These are phyloP conservation scores for Paedocypris sp. DNA, from an alignment of 2,113 vertebrate species.

Conservation along the genomic window DNA sequence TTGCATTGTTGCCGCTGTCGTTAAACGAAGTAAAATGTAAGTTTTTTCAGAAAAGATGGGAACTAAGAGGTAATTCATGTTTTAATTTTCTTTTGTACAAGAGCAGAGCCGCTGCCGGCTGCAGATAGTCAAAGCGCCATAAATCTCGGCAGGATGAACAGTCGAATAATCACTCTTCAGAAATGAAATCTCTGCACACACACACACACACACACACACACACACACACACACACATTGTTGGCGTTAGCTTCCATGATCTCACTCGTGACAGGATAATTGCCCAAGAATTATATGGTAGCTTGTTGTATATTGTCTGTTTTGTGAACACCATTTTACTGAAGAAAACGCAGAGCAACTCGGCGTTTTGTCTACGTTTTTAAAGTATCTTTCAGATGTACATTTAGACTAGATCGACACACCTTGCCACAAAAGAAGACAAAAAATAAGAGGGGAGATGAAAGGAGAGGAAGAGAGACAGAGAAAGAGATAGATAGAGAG, in stretches of 20 bases:
- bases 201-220: slow-evolving; percentile 51
- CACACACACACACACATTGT: slow-evolving; percentile 6
- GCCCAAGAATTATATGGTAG: neutral
- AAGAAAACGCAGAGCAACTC: slow-evolving; percentile 1
- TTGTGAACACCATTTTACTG: neutral
- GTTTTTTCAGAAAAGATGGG: slow-evolving; percentile 62
- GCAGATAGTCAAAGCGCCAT: slow-evolving; percentile 91
- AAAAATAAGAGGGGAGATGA: no score
- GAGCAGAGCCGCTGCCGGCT: slow-evolving; percentile 91
- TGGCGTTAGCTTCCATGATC: neutral
- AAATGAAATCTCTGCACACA: slow-evolving; percentile 98
- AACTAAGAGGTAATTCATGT: slow-evolving; percentile 97
- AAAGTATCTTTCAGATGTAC: no score
- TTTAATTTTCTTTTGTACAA: slow-evolving; percentile 98
- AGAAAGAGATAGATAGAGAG: no score
- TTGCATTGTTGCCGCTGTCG: no score
- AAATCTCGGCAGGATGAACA: slow-evolving; percentile 96
- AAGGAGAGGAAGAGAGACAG: no score
- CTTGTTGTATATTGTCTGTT: neutral
- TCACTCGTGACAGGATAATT: slow-evolving; percentile 21
- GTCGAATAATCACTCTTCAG: slow-evolving; percentile 96
- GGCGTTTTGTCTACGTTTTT: no score
- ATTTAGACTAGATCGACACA: no score
- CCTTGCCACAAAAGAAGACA: no score
- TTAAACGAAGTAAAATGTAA: neutral